Conservation (phyloP, 2,113 vertebrate species). For the Martes martes region DNA sequence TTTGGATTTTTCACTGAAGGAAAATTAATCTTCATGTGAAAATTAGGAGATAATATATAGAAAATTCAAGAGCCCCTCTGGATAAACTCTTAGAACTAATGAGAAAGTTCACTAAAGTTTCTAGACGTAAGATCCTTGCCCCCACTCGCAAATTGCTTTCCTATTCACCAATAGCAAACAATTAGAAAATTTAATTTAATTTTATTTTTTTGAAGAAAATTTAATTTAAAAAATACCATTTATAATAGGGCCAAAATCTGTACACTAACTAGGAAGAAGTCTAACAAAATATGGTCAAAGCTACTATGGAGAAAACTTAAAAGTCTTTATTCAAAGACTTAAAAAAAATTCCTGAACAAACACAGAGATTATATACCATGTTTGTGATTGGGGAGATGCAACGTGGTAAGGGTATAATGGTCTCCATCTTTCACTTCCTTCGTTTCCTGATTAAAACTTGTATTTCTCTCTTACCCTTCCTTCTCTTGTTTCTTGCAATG, state of each 20-base stretch:
- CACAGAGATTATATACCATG: background rate
- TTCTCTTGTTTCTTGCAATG: background rate
- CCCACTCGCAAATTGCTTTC: background rate
- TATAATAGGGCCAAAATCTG: background rate
- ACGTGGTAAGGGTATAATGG: background rate
- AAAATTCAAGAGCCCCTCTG: background rate
- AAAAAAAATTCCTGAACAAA: background rate
- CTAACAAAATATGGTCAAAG: background rate
- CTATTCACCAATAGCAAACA: background rate
- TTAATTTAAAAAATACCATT: background rate
- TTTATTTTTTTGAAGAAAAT: background rate
- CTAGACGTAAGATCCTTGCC: background rate
- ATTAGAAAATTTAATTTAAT: background rate
- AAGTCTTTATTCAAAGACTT: background rate
- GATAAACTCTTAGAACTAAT: background rate
- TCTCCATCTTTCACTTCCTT: background rate
- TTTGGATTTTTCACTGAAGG: background rate
- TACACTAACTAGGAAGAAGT: background rate
- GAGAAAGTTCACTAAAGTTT: background rate
- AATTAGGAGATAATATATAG: background rate
- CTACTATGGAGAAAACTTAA: background rate
- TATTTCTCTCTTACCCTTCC: background rate
- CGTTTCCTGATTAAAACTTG: background rate
- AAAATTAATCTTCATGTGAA: constrained; percentile 26
- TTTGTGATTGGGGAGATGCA: background rate